Percentiles rank a stretch among this genome's conserved stretches.
phyloP scores from a whole-genome alignment of 2,888 invertebrate genomes.

The Dastarcus helophoroides region DNA sequence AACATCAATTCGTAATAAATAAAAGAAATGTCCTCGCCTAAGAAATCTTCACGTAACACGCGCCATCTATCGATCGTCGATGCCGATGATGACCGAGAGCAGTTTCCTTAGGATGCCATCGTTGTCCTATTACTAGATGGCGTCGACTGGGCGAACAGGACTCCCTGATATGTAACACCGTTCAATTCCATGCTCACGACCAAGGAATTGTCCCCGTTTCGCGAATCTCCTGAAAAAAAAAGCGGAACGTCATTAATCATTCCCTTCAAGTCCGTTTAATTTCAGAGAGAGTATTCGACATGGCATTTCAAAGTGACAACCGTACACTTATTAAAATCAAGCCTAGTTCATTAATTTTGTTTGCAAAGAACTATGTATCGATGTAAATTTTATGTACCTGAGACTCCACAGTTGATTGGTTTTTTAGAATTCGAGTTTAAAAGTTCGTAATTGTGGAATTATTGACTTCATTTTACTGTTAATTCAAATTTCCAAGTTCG shows the following conservation, averaged over 20 bases:
- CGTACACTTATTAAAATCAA: conserved; percentile 18
- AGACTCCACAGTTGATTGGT: no score
- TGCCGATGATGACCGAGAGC: neutral
- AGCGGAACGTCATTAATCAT: conserved; percentile 19
- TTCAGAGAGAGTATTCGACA: neutral
- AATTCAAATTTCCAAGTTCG: no score
- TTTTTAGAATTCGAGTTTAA: no score
- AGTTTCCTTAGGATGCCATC: conserved; percentile 24
- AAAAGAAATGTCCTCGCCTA: no score
- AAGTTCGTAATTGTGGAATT: no score
- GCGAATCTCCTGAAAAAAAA: conserved; percentile 59
- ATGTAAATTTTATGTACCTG: no score
- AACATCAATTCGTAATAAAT: neutral
- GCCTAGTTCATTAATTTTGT: conserved; percentile 18
- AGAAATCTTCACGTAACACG: neutral
- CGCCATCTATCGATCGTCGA: neutral
- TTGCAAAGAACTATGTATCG: no score
- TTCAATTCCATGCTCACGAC: conserved; percentile 94
- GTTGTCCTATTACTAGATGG: conserved; percentile 24
- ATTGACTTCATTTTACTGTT: no score
- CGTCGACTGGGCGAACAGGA: conserved; percentile 59
- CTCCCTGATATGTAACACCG: conserved; percentile 90
- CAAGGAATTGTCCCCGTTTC: conserved; percentile 76
- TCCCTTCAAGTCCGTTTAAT: conserved; percentile 10
- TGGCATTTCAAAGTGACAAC: conserved; percentile 14